Percentiles rank a stretch among this genome's conserved stretches.
phyloP scores from a whole-genome alignment of 2,888 invertebrate species.

The Clitarchus hookeri region DNA sequence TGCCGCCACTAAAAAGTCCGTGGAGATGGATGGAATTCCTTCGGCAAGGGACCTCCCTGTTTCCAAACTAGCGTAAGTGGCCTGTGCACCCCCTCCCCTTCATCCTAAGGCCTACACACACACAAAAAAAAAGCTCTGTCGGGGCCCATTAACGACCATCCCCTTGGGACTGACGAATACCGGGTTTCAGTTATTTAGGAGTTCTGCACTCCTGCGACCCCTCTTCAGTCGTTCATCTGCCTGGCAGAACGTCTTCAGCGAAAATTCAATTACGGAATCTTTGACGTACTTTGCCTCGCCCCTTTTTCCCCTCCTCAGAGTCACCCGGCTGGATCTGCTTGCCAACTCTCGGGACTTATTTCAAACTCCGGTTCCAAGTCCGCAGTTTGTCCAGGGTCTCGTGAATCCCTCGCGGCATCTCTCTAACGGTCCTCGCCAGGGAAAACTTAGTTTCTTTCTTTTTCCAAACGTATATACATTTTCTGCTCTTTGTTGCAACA shows the following conservation, averaged over 20 bases:
- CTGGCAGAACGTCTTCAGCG: not conserved
- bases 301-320: too few species aligned
- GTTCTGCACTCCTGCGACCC: not conserved
- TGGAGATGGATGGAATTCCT: not conserved
- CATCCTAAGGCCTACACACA: too few species aligned
- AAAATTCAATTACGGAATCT: conserved; percentile 9
- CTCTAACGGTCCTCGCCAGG: not conserved
- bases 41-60: not conserved
- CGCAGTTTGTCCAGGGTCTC: not conserved
- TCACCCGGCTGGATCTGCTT: not conserved
- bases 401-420: not conserved
- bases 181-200: conserved; percentile 1
- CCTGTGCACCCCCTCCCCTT: not conserved
- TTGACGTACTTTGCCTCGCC: not conserved
- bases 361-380: not conserved
- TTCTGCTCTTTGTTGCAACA: not conserved
- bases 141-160: not conserved
- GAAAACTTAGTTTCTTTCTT: not conserved
- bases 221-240: not conserved
- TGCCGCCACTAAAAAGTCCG: not conserved
- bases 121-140: too few species aligned
- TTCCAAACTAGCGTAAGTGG: not conserved
- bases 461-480: not conserved
- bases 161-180: not conserved
- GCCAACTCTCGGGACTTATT: not conserved